Percentiles rank a stretch among this genome's conserved stretches.
phyloP scores from a whole-genome alignment of 1,140 invertebrate species.

The Diorhabda elongata region DNA sequence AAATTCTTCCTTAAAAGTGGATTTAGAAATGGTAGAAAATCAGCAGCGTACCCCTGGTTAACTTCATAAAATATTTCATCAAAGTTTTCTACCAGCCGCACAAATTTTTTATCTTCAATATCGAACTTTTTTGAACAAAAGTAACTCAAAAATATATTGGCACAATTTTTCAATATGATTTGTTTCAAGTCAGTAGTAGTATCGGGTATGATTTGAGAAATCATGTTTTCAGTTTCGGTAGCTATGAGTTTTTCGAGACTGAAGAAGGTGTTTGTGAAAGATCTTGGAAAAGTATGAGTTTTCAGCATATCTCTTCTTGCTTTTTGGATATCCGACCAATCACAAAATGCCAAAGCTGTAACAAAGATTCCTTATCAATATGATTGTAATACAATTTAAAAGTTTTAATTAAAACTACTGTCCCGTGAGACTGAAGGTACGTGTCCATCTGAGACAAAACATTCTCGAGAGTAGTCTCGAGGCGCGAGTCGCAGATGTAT shows the following conservation, averaged over 20 bases:
- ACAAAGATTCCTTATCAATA: constrained; percentile 26
- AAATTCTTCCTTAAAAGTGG: constrained; percentile 67
- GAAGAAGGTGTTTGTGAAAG: constrained; percentile 63
- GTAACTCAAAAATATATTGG: constrained; percentile 78
- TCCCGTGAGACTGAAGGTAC: too few species aligned
- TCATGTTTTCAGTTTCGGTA: constrained; percentile 46
- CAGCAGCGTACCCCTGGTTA: constrained; percentile 80
- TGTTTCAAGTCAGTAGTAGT: constrained; percentile 55
- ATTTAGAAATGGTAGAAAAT: constrained; percentile 77
- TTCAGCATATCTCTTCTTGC: constrained; percentile 70
- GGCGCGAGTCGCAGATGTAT: too few species aligned
- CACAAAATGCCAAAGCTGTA: constrained; percentile 78
- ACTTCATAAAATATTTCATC: constrained; percentile 87
- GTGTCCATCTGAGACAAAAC: too few species aligned
- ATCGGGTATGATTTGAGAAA: constrained; percentile 38
- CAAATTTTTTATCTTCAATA: constrained; percentile 59
- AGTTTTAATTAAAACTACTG: too few species aligned
- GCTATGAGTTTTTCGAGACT: constrained; percentile 58
- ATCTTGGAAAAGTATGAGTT: constrained; percentile 69
- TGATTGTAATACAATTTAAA: too few species aligned
- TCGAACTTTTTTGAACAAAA: constrained; percentile 73
- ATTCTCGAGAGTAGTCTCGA: too few species aligned
- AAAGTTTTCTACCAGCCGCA: constrained; percentile 61
- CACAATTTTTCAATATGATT: constrained; percentile 60
- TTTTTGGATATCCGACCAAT: constrained; percentile 78